Evolutionary conservation across 2,888 invertebrate genomes (phyloP).

Genomic region (Epirrhoe tristata): DNA sequence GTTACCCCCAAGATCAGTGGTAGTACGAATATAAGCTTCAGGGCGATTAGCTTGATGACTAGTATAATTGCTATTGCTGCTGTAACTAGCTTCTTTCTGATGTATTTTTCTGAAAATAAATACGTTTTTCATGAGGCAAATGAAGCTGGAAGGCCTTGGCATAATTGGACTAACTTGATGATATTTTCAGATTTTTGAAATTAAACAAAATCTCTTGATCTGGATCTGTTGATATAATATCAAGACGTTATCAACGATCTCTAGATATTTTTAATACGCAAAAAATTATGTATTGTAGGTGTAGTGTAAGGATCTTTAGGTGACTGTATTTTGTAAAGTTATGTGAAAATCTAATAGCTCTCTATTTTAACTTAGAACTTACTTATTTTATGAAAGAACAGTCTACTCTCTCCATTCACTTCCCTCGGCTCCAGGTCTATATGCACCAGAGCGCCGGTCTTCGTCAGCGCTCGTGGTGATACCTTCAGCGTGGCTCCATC

Average conservation of each 20-base stretch:
- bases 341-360: too few species aligned
- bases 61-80: conserved; percentile 91
- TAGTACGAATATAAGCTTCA: conserved; percentile 92
- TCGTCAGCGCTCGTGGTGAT: conserved; percentile 90
- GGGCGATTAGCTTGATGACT: conserved; percentile 91
- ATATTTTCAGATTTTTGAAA: too few species aligned
- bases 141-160: neutral
- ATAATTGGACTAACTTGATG: too few species aligned
- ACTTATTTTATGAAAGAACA: conserved; percentile 90
- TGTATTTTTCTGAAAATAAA: conserved; percentile 87
- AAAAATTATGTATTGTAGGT: too few species aligned
- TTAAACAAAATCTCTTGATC: too few species aligned
- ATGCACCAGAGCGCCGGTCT: conserved; percentile 90
- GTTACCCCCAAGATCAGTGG: conserved; percentile 92
- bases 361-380: too few species aligned
- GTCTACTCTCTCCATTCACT: conserved; percentile 81
- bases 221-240: too few species aligned
- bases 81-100: conserved; percentile 90
- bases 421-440: conserved; percentile 88
- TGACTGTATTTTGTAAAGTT: too few species aligned
- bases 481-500: conserved; percentile 90
- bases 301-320: too few species aligned
- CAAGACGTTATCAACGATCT: too few species aligned
- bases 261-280: too few species aligned
- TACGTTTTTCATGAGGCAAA: neutral